phyloP scores from a whole-genome alignment of 2,113 vertebrate genomes.

The Elaphurus davidianus region DNA sequence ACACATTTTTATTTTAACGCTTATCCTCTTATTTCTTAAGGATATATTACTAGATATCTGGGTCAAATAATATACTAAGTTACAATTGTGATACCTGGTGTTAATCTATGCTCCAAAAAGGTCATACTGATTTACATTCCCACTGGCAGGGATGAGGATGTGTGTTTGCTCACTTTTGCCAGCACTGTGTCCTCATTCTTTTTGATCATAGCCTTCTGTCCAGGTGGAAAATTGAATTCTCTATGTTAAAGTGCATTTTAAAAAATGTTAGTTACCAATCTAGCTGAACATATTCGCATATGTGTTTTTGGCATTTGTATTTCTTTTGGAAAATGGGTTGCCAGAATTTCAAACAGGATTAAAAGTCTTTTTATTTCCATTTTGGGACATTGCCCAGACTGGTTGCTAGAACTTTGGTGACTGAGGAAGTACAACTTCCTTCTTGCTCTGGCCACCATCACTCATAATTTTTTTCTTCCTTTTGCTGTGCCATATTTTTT shows the following conservation, averaged over 20 bases:
- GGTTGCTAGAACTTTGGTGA: not conserved
- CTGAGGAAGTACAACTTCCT: not conserved
- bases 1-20: not conserved
- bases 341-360: not conserved
- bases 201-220: not conserved
- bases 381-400: not conserved
- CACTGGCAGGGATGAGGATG: not conserved
- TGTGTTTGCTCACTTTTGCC: not conserved
- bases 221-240: not conserved
- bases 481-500: not conserved
- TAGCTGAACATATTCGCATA: not conserved
- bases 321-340: not conserved
- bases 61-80: not conserved
- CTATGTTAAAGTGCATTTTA: not conserved
- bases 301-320: not conserved
- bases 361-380: not conserved
- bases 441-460: not conserved
- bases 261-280: not conserved
- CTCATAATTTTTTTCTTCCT: not conserved
- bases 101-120: not conserved
- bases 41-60: not conserved
- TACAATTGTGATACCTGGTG: not conserved
- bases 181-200: not conserved
- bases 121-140: too few species aligned
- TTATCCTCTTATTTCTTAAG: not conserved